Conservation (phyloP, 2,797 vertebrate species). For the Vireo griseus region DNA sequence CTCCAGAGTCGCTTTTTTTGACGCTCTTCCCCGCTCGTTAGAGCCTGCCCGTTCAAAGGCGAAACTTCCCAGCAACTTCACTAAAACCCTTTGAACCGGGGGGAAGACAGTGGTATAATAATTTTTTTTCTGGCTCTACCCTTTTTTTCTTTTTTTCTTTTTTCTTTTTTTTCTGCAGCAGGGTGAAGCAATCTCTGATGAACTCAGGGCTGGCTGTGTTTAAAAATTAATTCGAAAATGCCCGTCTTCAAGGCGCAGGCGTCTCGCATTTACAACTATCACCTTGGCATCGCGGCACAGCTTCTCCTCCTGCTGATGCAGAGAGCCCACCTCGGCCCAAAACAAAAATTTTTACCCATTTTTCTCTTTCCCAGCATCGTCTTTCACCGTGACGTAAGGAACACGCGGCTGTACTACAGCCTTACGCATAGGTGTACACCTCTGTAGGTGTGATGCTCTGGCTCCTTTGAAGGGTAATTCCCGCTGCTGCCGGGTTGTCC, state of each 20-base stretch:
- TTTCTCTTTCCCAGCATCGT: background rate
- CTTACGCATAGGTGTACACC: accelerated
- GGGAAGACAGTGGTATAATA: background rate
- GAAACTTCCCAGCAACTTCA: conserved; percentile 21
- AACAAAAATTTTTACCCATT: background rate
- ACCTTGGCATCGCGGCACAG: background rate
- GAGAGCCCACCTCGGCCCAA: background rate
- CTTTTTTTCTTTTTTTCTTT: background rate
- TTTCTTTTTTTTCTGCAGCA: accelerated
- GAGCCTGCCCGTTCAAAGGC: background rate
- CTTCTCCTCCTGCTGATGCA: background rate
- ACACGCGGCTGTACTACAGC: background rate
- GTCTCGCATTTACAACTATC: background rate
- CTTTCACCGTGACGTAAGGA: background rate
- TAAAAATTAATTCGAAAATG: background rate
- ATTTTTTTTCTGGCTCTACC: background rate
- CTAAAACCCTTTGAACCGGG: background rate
- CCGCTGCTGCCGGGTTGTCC: background rate
- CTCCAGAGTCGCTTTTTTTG: background rate
- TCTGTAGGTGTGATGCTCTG: background rate
- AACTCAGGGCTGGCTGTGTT: background rate
- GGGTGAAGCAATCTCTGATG: background rate
- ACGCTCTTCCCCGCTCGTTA: background rate
- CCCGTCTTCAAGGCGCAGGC: background rate
- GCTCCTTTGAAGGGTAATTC: background rate